phyloP scores from a whole-genome alignment of 37 sponge, comb jelly and placozoan genomes.

The Eunapius fragilis region DNA sequence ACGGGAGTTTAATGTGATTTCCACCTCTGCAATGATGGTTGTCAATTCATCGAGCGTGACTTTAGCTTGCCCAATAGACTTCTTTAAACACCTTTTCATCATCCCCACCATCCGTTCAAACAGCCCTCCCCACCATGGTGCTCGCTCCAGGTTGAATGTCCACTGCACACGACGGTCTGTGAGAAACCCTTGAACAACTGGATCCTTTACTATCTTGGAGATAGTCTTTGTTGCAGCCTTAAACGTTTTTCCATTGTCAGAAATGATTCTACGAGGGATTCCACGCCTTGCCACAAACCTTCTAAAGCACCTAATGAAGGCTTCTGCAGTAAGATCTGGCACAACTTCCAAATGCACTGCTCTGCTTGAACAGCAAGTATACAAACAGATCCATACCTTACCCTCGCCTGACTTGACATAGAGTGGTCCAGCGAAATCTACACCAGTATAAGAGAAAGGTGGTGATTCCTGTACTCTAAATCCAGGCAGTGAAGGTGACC shows the following conservation, averaged over 20 bases:
- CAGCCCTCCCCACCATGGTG: conserved; percentile 19
- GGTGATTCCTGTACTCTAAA: conserved; percentile 10
- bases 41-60: conserved; percentile 20
- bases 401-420: conserved; percentile 7
- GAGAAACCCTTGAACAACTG: background rate
- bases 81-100: conserved; percentile 30
- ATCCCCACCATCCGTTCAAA: conserved; percentile 18
- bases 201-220: background rate
- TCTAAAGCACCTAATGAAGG: conserved; percentile 4
- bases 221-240: conserved; percentile 18
- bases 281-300: conserved; percentile 16
- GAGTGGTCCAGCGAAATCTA: conserved; percentile 20
- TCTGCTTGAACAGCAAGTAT: conserved; percentile 15
- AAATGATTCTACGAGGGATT: background rate
- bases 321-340: background rate
- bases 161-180: background rate
- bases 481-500: conserved; percentile 15
- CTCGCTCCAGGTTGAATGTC: conserved; percentile 26
- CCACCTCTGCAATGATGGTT: conserved; percentile 33
- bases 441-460: background rate
- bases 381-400: conserved; percentile 13
- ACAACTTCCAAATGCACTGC: conserved; percentile 16
- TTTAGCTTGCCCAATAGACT: conserved; percentile 12
- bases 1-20: conserved; percentile 27
- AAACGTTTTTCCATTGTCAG: conserved; percentile 10